Conservation (phyloP, 2,888 invertebrate species). For the Sarcophaga subvicina region DNA sequence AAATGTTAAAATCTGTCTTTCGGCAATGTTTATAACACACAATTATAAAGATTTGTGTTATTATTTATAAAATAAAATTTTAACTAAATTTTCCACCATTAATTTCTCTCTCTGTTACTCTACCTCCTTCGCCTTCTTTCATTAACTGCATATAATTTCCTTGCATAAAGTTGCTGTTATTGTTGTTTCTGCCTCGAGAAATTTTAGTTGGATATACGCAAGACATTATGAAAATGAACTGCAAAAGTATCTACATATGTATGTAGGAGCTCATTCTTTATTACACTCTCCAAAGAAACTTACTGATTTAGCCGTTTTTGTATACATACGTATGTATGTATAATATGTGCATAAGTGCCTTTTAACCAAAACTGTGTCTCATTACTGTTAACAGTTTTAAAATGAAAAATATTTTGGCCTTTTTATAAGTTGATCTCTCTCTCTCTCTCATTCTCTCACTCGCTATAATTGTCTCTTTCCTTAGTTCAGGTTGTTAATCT, state of each 20-base stretch:
- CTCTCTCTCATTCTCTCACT: too few relatives aligned
- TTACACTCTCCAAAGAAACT: not conserved
- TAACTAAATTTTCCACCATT: too few relatives aligned
- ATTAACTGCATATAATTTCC: too few relatives aligned
- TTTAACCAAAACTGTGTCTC: slow-evolving; percentile 17
- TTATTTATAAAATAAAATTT: too few relatives aligned
- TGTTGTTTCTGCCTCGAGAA: not conserved
- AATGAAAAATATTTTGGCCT: slow-evolving; percentile 75
- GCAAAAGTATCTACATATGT: not conserved
- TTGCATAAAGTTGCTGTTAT: not conserved
- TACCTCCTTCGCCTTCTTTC: too few relatives aligned
- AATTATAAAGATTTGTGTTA: too few relatives aligned
- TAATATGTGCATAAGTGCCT: not conserved
- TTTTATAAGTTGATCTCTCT: too few relatives aligned
- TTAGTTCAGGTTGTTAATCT: slow-evolving; percentile 18
- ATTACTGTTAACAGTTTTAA: slow-evolving; percentile 76
- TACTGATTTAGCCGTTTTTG: not conserved
- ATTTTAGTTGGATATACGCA: slow-evolving; percentile 24
- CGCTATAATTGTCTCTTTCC: too few relatives aligned
- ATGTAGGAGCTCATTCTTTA: not conserved
- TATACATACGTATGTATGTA: not conserved
- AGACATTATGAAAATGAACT: not conserved
- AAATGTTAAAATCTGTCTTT: too few relatives aligned
- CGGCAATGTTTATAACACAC: too few relatives aligned
- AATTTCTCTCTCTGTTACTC: too few relatives aligned